phyloP scores from a whole-genome alignment of 2,888 invertebrate genomes.

The Chalcosyrphus nemorum region DNA sequence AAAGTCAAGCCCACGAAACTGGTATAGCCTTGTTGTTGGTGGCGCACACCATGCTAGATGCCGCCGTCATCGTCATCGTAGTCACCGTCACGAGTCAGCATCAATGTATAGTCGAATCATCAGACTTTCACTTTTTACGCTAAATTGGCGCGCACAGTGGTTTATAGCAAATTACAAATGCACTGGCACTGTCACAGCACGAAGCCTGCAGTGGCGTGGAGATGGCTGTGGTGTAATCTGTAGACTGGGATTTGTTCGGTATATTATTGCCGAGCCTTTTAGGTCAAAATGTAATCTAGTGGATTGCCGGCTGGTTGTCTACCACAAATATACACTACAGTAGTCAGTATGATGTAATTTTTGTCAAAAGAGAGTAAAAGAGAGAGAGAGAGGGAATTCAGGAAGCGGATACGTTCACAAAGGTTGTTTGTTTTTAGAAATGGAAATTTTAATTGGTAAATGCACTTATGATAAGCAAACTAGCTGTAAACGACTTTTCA shows the following conservation, averaged over 20 bases:
- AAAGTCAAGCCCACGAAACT: not conserved
- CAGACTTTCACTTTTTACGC: conserved; percentile 70
- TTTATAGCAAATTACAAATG: conserved; percentile 68
- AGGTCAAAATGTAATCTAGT: conserved; percentile 63
- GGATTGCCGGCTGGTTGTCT: conserved; percentile 48
- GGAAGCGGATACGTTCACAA: conserved; percentile 42
- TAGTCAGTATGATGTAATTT: not conserved
- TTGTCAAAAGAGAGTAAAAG: not conserved
- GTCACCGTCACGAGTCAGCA: conserved; percentile 6
- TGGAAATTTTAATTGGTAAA: conserved; percentile 64
- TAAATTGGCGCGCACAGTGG: conserved; percentile 65
- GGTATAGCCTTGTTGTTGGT: not conserved
- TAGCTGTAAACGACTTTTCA: conserved; percentile 59
- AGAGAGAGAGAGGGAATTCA: not conserved
- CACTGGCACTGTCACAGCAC: conserved; percentile 43
- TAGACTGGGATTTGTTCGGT: conserved; percentile 52
- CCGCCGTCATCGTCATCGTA: conserved; percentile 12
- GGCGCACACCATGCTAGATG: conserved; percentile 11
- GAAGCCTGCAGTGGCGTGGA: conserved; percentile 35
- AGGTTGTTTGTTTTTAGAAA: conserved; percentile 62
- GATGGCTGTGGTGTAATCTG: conserved; percentile 26
- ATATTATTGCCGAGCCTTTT: conserved; percentile 57
- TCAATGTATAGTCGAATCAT: conserved; percentile 52
- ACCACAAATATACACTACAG: not conserved
- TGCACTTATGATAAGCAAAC: conserved; percentile 44